Evolutionary conservation across 2,797 vertebrate genomes (phyloP).

Genomic region (Enteromius paludinosus): DNA sequence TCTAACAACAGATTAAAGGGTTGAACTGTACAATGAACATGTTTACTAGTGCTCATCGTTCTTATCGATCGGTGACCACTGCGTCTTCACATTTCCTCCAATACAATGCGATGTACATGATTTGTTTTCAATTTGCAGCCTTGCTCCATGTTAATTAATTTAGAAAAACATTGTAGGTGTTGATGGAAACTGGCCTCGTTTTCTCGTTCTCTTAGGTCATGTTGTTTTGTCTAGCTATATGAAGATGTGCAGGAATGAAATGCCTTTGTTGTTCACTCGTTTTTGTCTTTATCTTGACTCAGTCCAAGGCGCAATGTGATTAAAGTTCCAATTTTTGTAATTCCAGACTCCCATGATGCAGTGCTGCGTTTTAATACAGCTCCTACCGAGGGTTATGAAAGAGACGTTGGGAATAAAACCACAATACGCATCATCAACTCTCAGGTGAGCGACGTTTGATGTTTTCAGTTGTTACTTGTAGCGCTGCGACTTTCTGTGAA

Average conservation of each 20-base stretch:
- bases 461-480: background rate
- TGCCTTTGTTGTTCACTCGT: background rate
- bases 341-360: slow-evolving; percentile 92
- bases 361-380: slow-evolving; percentile 96
- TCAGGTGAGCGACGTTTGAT: slow-evolving; percentile 82
- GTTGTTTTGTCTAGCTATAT: background rate
- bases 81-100: background rate
- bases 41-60: background rate
- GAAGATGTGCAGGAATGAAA: background rate
- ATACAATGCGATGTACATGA: background rate
- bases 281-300: background rate
- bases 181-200: background rate
- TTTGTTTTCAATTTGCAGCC: background rate
- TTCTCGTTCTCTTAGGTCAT: background rate
- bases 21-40: background rate
- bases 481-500: background rate
- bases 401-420: slow-evolving; percentile 96
- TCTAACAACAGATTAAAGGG: background rate
- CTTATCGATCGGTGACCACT: slow-evolving; percentile 14
- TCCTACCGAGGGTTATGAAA: slow-evolving; percentile 91
- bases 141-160: background rate
- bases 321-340: background rate
- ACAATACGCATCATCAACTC: slow-evolving; percentile 97
- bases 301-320: background rate
- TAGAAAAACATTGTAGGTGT: background rate